Evolutionary conservation across 2,888 invertebrate genomes (phyloP).

Genomic region (Monoplex corrugatus): DNA sequence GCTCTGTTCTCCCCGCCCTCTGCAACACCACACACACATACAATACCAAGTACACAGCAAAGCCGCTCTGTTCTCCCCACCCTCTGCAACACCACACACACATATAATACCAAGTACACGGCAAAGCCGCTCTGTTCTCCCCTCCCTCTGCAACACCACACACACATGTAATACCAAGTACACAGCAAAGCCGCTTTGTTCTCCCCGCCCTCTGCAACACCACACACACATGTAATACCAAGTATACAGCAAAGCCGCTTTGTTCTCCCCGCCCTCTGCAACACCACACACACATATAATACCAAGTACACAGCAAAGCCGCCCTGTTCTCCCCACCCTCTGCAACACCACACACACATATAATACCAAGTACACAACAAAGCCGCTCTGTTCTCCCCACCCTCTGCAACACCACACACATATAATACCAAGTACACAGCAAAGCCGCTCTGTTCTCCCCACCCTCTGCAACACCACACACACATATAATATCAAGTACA

Average conservation of each 20-base stretch:
- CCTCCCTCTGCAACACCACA: too few species aligned
- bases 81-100: neutral
- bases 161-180: too few species aligned
- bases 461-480: too few species aligned
- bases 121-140: too few species aligned
- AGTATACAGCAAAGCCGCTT: neutral
- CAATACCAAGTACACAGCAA: too few species aligned
- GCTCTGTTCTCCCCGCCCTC: neutral
- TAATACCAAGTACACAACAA: constrained; percentile 70
- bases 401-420: constrained; percentile 60
- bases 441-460: neutral
- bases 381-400: constrained; percentile 71
- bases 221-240: neutral
- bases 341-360: neutral
- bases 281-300: too few species aligned
- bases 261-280: too few species aligned
- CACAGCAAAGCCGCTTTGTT: neutral
- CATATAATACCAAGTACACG: neutral
- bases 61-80: neutral
- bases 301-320: neutral
- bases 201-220: neutral
- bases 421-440: neutral
- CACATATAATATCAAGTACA: neutral
- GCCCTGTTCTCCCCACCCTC: neutral
- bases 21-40: neutral